These are phyloP conservation scores for Trissolcus basalis DNA, from an alignment of 1,140 invertebrate species.

Conservation along the genomic window DNA sequence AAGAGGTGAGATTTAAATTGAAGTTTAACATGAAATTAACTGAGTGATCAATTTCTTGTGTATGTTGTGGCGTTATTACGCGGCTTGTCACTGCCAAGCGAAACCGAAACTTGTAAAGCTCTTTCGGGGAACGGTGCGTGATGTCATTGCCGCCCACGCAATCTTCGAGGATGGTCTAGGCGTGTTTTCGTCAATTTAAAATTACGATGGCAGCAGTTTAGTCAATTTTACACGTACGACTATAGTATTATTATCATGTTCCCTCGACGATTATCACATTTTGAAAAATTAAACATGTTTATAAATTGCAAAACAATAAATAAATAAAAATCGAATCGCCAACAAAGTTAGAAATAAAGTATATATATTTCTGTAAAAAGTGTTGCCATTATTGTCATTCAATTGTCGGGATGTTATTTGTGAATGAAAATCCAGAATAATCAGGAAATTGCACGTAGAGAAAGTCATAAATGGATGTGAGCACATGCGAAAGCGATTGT, in stretches of 20 bases:
- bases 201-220: conserved; percentile 1
- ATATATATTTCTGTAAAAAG: too few species aligned
- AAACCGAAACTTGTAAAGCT: conserved; percentile 17
- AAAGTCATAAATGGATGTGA: conserved; percentile 26
- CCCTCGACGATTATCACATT: too few species aligned
- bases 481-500: conserved; percentile 19
- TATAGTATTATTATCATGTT: too few species aligned
- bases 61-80: conserved; percentile 30
- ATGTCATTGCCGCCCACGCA: conserved; percentile 46
- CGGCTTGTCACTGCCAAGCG: conserved; percentile 22
- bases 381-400: too few species aligned
- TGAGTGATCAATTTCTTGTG: conserved; percentile 50
- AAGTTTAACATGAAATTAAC: too few species aligned
- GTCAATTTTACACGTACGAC: too few species aligned
- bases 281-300: too few species aligned
- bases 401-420: background rate
- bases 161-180: conserved; percentile 4
- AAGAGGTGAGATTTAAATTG: too few species aligned
- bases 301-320: too few species aligned
- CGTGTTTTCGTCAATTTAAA: conserved; percentile 14
- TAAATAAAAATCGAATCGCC: too few species aligned
- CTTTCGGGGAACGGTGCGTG: conserved; percentile 27
- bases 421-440: background rate
- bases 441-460: conserved; percentile 27
- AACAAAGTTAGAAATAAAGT: too few species aligned